These are phyloP conservation scores for Schizopygopsis pylzovi DNA, from an alignment of 2,797 vertebrate genomes.

Conservation along the genomic window DNA sequence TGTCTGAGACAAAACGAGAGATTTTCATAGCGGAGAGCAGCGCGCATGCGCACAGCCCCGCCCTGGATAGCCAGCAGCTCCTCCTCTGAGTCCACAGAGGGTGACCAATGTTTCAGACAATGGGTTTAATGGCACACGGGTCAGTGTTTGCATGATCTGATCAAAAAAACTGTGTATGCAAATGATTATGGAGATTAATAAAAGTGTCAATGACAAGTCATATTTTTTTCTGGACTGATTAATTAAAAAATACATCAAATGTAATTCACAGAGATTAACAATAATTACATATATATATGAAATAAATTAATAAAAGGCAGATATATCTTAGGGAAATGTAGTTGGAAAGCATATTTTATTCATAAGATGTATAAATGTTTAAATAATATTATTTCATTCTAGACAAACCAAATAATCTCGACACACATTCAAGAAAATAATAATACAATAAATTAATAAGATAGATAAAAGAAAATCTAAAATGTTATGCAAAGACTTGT, in stretches of 20 bases:
- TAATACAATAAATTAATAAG: background rate
- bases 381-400: background rate
- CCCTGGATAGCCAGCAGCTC: slow-evolving; percentile 76
- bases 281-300: no score
- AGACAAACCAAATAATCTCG: background rate
- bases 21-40: slow-evolving; percentile 62
- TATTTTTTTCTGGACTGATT: background rate
- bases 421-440: background rate
- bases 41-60: slow-evolving; percentile 89
- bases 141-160: background rate
- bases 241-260: no score
- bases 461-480: background rate
- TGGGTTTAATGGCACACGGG: background rate
- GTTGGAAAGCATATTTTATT: no score
- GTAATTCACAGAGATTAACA: background rate
- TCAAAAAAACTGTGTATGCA: background rate
- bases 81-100: slow-evolving; percentile 47
- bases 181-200: background rate
- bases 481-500: background rate
- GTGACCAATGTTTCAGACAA: slow-evolving; percentile 29
- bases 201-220: background rate
- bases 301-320: no score
- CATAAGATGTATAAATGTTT: background rate
- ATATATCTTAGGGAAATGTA: background rate
- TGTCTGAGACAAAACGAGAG: slow-evolving; percentile 71